Base-by-base conservation (phyloP, 1,140 invertebrate species). In the Dryas iulia region DNA sequence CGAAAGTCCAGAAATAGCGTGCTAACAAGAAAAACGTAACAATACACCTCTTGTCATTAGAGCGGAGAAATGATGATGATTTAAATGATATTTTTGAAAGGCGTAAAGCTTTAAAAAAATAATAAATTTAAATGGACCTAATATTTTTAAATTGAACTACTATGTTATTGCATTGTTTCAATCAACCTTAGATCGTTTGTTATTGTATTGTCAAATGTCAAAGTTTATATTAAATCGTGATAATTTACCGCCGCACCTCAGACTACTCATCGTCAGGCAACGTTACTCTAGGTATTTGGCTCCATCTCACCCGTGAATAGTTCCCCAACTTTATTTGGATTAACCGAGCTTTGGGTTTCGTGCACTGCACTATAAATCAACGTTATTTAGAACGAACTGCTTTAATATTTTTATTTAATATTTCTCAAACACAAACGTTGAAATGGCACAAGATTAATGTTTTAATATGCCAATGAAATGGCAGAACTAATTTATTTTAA, bases 281-380 rank as follows among this genome's bases (percentile, higher is more conserved):
- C 56, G 59, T 72, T 72, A 57, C 64, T 67, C 11, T 64, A 77
- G 76, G 76, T 74, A 78, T 78, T 75, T 64, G 70, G 73, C 68
- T 71, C 70, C 67, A 72, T 72, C 72, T 77, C 76, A 67, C 71
- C 73, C 60, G 67, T 59, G 69, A 73, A 78, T 75, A 78, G 76
- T 78, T 78, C 18, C 52, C 62, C 14, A 78, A 78, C 73, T 78
- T 78, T 78, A 78, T 78, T 78, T 73, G 59, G 66, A 78, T 73
- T 75, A 65, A 47, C 39, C 39, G 39, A 47, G 39, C 39, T 47
- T 47, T 47, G 39, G 39, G 18, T 47, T 47, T 21, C 39, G 14
- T 47, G 14, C 39, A 47, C n/a, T 47, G 39, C 39, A 47, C 39
- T 47, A 47, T 47, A 47, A 47, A 21, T 47, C 39, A 47, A 47